phyloP scores from a whole-genome alignment of 2,797 vertebrate species.

The Pseudomugil tenellus region DNA sequence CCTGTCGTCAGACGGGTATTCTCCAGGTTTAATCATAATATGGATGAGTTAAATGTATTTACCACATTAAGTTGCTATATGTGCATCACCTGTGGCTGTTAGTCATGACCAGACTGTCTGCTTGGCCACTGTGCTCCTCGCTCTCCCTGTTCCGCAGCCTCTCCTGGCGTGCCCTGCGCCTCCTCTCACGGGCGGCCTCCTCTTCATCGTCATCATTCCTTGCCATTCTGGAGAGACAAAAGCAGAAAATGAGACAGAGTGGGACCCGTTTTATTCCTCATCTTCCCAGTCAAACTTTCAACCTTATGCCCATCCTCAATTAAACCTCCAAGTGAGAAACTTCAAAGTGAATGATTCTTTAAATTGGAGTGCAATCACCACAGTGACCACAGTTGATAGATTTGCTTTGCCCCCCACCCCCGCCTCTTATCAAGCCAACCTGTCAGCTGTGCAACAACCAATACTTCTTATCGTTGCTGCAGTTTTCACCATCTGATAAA shows the following conservation, averaged over 20 bases:
- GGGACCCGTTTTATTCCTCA: slow-evolving; percentile 16
- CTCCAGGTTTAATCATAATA: neutral
- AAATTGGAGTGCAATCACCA: slow-evolving; percentile 66
- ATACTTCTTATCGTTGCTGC: slow-evolving; percentile 68
- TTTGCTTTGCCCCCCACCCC: slow-evolving; percentile 13
- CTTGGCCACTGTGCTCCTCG: slow-evolving; percentile 84
- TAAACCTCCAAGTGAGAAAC: slow-evolving; percentile 46
- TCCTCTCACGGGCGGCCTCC: slow-evolving; percentile 93
- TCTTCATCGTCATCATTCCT: slow-evolving; percentile 94
- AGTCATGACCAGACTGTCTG: slow-evolving; percentile 84
- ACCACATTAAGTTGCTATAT: neutral
- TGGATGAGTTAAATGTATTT: neutral
- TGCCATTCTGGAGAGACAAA: slow-evolving; percentile 82
- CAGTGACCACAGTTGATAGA: slow-evolving; percentile 51
- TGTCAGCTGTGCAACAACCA: slow-evolving; percentile 70
- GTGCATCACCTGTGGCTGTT: slow-evolving; percentile 90
- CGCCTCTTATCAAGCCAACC: slow-evolving; percentile 63
- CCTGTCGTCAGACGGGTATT: neutral
- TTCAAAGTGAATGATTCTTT: slow-evolving; percentile 60
- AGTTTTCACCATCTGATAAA: slow-evolving; percentile 73
- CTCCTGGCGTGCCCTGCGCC: slow-evolving; percentile 94
- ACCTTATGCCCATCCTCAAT: slow-evolving; percentile 26
- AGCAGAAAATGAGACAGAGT: slow-evolving; percentile 16
- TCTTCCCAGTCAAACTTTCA: slow-evolving; percentile 9
- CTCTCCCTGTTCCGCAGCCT: slow-evolving; percentile 85